phyloP scores from a whole-genome alignment of 1,140 invertebrate genomes.

The Brachionus rotundiformis region DNA sequence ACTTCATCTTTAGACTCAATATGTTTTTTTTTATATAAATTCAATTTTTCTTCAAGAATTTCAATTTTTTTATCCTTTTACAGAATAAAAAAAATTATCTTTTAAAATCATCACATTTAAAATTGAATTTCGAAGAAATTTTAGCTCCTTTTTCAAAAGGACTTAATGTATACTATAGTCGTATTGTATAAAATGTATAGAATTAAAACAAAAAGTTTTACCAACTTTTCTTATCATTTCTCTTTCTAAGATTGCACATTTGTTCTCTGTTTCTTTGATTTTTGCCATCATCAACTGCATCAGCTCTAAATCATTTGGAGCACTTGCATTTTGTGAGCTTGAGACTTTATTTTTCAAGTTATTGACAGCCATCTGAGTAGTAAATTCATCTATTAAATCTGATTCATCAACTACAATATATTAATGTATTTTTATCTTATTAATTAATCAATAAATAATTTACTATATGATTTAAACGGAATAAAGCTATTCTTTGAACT shows the following conservation, averaged over 20 bases:
- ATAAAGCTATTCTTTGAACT: neutral
- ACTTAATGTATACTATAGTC: too few relatives aligned
- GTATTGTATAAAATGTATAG: too few relatives aligned
- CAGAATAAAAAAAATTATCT: neutral
- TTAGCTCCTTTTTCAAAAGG: too few relatives aligned
- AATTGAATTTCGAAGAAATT: too few relatives aligned
- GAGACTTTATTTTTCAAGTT: neutral
- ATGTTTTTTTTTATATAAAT: constrained; percentile 14
- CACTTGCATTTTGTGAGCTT: neutral
- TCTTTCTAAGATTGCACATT: neutral
- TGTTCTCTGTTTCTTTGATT: constrained; percentile 18
- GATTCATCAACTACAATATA: constrained; percentile 20
- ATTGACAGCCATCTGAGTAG: constrained; percentile 32
- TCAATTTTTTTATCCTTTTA: neutral
- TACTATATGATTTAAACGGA: constrained; percentile 24
- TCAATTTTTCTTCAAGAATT: constrained; percentile 27
- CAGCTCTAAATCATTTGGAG: constrained; percentile 35
- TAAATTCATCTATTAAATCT: constrained; percentile 33
- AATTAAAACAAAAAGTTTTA: neutral
- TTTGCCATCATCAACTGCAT: constrained; percentile 42
- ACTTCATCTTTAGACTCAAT: neutral
- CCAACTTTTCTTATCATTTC: neutral
- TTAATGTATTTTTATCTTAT: neutral
- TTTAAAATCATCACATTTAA: too few relatives aligned
- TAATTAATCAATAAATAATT: neutral